These are phyloP conservation scores for Rhagoletis pomonella DNA, from an alignment of 1,140 invertebrate species.

Conservation along the genomic window DNA sequence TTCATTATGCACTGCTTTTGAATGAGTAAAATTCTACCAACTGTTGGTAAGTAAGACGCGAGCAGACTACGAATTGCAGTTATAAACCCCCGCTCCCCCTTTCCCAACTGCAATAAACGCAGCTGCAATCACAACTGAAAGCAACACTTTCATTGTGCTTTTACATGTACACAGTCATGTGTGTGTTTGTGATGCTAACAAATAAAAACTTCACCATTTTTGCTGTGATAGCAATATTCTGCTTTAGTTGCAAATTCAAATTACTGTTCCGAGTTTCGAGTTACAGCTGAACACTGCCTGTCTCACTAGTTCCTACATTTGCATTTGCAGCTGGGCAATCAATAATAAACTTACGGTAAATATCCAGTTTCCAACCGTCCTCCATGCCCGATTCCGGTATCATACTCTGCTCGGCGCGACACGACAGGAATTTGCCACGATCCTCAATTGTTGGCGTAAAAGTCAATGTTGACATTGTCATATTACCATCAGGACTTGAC, in stretches of 20 bases:
- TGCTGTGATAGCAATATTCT: slow-evolving; percentile 13
- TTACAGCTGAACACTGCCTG: not conserved
- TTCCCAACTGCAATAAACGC: not conserved
- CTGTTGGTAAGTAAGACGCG: not conserved
- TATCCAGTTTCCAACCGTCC: slow-evolving; percentile 89
- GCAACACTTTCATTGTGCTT: not conserved
- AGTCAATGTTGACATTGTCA: slow-evolving; percentile 87
- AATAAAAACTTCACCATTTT: slow-evolving; percentile 36
- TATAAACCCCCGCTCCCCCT: no score
- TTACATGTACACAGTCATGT: no score
- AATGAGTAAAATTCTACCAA: not conserved
- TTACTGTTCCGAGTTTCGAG: not conserved
- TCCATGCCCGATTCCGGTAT: slow-evolving; percentile 85
- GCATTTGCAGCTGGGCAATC: slow-evolving; percentile 21
- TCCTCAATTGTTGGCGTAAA: slow-evolving; percentile 90
- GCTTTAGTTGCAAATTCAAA: slow-evolving; percentile 34
- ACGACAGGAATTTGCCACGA: slow-evolving; percentile 87
- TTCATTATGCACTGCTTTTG: not conserved
- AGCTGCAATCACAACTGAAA: not conserved
- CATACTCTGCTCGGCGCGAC: slow-evolving; percentile 83
- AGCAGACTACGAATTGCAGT: not conserved
- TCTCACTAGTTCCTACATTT: not conserved
- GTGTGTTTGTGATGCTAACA: not conserved
- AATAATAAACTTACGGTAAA: slow-evolving; percentile 84
- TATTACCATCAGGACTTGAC: slow-evolving; percentile 87